phyloP scores from a whole-genome alignment of 2,113 vertebrate species.

The Epinephelus lanceolatus region DNA sequence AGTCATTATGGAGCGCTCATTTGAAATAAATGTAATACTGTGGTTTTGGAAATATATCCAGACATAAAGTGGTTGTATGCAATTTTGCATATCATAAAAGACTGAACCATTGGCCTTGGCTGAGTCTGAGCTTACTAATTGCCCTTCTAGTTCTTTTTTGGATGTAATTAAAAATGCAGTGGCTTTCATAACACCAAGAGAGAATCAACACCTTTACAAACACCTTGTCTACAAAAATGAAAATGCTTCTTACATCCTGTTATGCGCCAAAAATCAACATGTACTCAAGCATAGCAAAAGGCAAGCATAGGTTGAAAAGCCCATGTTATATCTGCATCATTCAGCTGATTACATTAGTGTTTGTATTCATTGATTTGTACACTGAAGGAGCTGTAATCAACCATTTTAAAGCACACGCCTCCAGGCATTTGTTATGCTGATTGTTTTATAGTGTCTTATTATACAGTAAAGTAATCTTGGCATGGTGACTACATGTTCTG shows the following conservation, averaged over 20 bases:
- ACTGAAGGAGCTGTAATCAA: background rate
- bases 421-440: background rate
- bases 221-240: conserved; percentile 1
- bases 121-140: background rate
- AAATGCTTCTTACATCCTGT: conserved; percentile 2
- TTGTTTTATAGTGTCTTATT: background rate
- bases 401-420: background rate
- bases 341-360: background rate
- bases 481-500: background rate
- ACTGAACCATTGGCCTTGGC: no score
- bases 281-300: background rate
- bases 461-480: background rate
- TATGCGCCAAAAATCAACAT: background rate
- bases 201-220: conserved; percentile 23
- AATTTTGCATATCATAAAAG: no score
- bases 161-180: conserved; percentile 20
- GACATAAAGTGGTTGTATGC: no score
- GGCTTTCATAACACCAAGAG: background rate
- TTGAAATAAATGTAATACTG: no score
- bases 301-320: background rate
- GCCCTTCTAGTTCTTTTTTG: conserved; percentile 19
- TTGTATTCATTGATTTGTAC: conserved; percentile 3
- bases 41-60: no score
- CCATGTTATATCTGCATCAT: background rate
- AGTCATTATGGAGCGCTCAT: no score